Evolutionary conservation across 2,888 invertebrate genomes (phyloP).

Genomic region (Anarsia innoxiella): DNA sequence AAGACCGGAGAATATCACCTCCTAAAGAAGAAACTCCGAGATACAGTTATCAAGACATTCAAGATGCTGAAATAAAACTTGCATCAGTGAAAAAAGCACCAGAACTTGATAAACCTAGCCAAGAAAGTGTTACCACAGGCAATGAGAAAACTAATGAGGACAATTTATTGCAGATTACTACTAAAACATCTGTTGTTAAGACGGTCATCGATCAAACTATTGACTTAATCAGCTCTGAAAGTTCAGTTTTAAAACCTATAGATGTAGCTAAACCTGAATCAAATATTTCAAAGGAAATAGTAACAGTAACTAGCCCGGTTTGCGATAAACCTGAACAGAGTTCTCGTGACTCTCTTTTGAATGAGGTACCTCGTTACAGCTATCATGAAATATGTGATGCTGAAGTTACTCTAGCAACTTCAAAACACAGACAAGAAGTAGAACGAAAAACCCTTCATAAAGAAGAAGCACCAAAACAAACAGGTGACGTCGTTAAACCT

Average conservation of each 20-base stretch:
- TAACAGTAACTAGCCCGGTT: background rate
- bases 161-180: too few species aligned
- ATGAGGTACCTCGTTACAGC: conserved; percentile 17
- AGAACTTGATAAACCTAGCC: too few species aligned
- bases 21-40: conserved; percentile 22
- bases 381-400: conserved; percentile 24
- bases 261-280: conserved; percentile 1
- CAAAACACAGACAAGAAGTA: background rate
- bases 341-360: background rate
- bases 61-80: conserved; percentile 31
- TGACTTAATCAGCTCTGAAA: conserved; percentile 3
- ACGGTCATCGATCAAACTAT: conserved; percentile 10
- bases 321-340: background rate
- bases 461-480: background rate
- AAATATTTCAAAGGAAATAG: background rate
- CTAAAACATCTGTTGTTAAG: background rate
- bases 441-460: background rate
- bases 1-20: conserved; percentile 12
- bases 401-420: conserved; percentile 21
- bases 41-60: conserved; percentile 28
- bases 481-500: background rate
- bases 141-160: background rate
- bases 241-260: conserved; percentile 2
- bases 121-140: too few species aligned
- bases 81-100: conserved; percentile 10